These are phyloP conservation scores for Pteropus rufus DNA, from an alignment of 2,797 vertebrate genomes.

Conservation along the genomic window DNA sequence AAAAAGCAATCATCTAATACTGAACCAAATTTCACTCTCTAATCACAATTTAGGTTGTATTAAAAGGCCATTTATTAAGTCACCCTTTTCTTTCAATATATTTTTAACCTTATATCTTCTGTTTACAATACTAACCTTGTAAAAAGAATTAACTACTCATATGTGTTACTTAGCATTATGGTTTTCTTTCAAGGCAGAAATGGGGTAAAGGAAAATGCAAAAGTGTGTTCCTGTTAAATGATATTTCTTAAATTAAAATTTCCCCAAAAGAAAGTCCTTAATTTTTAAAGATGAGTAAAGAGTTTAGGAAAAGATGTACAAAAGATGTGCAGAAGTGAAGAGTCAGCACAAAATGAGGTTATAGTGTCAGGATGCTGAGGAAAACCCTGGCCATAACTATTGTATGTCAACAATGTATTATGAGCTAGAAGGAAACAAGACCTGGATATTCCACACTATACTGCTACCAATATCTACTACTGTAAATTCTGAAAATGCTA, in stretches of 20 bases:
- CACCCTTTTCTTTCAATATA: background rate
- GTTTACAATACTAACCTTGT: background rate
- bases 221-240: background rate
- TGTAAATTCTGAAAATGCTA: background rate
- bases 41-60: background rate
- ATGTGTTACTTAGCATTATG: background rate
- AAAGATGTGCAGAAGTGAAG: background rate
- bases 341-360: background rate
- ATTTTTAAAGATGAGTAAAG: background rate
- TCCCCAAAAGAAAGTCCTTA: background rate
- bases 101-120: constrained; percentile 1
- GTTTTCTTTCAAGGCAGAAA: constrained; percentile 15
- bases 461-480: background rate
- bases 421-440: background rate
- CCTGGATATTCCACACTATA: background rate
- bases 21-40: background rate
- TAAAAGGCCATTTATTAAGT: background rate
- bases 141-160: background rate
- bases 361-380: background rate
- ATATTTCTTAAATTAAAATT: background rate
- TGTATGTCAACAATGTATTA: background rate
- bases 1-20: constrained; percentile 48
- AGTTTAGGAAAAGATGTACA: background rate
- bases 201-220: background rate
- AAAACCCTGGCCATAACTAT: background rate